A percentile compares a stretch with the other conserved stretches of the same genome.
Evolutionary conservation across 2,888 invertebrate species (phyloP).

Genomic region (Branchellion lobata): DNA sequence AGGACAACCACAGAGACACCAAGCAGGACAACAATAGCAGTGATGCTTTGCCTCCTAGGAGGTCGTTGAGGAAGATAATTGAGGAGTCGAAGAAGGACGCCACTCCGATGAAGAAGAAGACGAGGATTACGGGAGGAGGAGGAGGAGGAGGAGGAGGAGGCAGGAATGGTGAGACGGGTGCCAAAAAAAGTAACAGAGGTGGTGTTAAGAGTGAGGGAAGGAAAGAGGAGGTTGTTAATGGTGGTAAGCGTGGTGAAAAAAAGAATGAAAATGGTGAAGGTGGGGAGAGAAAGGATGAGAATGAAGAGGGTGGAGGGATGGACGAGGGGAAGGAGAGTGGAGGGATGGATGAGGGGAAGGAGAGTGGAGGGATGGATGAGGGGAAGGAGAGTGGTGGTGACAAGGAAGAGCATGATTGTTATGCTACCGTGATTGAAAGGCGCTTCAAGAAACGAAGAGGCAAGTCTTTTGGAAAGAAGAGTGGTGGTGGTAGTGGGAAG

Average conservation of each 20-base stretch:
- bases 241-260: neutral
- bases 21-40: neutral
- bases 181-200: neutral
- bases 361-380: neutral
- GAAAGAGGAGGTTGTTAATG: neutral
- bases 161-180: neutral
- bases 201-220: neutral
- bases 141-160: neutral
- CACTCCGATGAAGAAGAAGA: neutral
- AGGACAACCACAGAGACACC: neutral
- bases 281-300: neutral
- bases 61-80: slow-evolving; percentile 43
- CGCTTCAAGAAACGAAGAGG: no score
- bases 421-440: no score
- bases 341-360: neutral
- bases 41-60: slow-evolving; percentile 23
- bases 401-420: neutral
- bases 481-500: no score
- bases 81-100: slow-evolving; percentile 44
- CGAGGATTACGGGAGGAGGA: neutral
- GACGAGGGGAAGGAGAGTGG: neutral
- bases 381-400: neutral
- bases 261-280: neutral
- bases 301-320: neutral
- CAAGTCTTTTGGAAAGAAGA: no score